Evolutionary conservation across 2,888 invertebrate genomes (phyloP).

Genomic region (Temnothorax rugatulus): DNA sequence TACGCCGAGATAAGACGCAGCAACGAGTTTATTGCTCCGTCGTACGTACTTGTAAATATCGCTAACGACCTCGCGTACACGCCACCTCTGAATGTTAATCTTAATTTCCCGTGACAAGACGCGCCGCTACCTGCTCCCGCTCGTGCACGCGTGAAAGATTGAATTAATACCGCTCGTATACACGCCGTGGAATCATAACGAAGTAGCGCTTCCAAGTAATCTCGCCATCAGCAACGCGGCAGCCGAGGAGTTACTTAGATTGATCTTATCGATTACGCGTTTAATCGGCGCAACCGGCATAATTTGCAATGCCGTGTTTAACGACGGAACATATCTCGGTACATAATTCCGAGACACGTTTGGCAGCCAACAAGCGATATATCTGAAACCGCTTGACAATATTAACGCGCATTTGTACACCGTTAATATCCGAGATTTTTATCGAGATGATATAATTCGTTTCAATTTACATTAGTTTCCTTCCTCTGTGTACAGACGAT

Average conservation of each 20-base stretch:
- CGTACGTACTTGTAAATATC: conserved; percentile 76
- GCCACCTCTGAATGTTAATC: conserved; percentile 75
- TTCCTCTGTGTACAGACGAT: neutral
- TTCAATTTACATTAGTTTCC: neutral
- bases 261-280: conserved; percentile 50
- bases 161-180: conserved; percentile 69
- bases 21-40: conserved; percentile 75
- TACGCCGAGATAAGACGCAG: conserved; percentile 70
- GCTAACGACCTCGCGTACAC: conserved; percentile 74
- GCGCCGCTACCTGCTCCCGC: conserved; percentile 71
- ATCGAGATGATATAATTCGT: neutral
- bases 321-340: conserved; percentile 39
- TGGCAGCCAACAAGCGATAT: neutral
- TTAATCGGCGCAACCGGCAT: conserved; percentile 48
- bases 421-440: conserved; percentile 42
- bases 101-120: conserved; percentile 76
- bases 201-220: conserved; percentile 51
- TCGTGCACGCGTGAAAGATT: conserved; percentile 73
- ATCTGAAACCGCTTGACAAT: neutral
- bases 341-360: conserved; percentile 29
- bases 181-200: conserved; percentile 67
- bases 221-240: conserved; percentile 44
- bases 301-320: conserved; percentile 49
- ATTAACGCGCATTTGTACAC: conserved; percentile 25
- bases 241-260: conserved; percentile 37